phyloP scores from a whole-genome alignment of 2,888 invertebrate species.

The Meteorus colon region DNA sequence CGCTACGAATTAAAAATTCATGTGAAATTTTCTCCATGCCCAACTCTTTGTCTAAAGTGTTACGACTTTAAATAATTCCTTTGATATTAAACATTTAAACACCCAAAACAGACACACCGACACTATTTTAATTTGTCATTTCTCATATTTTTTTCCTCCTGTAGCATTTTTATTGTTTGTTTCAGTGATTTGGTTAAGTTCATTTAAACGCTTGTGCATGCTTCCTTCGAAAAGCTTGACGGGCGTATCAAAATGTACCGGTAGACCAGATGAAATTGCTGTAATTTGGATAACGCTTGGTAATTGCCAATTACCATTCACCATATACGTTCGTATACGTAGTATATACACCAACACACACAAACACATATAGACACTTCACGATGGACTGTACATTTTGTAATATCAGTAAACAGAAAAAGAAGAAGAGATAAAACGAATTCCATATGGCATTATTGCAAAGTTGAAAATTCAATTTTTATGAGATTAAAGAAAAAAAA shows the following conservation, averaged over 20 bases:
- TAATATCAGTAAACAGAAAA: slow-evolving; percentile 2
- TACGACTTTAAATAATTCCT: neutral
- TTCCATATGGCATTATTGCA: neutral
- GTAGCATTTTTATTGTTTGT: neutral
- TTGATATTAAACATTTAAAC: neutral
- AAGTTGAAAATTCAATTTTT: slow-evolving; percentile 21
- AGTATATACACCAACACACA: slow-evolving; percentile 13
- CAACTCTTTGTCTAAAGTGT: neutral
- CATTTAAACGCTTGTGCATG: slow-evolving; percentile 8
- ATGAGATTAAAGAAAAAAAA: slow-evolving; percentile 9
- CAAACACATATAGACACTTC: slow-evolving; percentile 15
- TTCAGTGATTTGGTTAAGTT: slow-evolving; percentile 6
- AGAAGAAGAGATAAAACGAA: slow-evolving; percentile 2
- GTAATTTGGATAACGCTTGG: slow-evolving; percentile 51
- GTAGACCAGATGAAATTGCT: slow-evolving; percentile 38
- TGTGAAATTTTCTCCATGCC: neutral
- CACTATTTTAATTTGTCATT: neutral
- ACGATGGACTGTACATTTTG: slow-evolving; percentile 8
- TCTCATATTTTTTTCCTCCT: neutral
- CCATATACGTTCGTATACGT: slow-evolving; percentile 25
- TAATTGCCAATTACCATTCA: slow-evolving; percentile 54
- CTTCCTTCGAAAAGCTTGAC: slow-evolving; percentile 18
- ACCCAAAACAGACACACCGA: neutral
- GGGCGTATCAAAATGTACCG: slow-evolving; percentile 28
- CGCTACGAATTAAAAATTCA: too few relatives aligned